These are phyloP conservation scores for Aptenodytes forsteri DNA, from an alignment of 2,113 vertebrate species.

Conservation along the genomic window DNA sequence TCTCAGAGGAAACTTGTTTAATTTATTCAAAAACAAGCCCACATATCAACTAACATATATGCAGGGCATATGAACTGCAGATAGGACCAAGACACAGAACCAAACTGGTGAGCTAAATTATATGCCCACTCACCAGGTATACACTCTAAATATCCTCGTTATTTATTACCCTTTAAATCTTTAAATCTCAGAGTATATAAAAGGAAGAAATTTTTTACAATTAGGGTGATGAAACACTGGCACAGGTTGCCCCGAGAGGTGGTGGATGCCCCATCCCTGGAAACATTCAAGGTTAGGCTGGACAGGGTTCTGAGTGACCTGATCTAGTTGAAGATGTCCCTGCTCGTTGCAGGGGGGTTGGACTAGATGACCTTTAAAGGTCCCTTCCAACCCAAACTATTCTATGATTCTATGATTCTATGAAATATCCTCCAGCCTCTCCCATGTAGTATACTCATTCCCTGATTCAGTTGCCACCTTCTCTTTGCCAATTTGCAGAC, in stretches of 20 bases:
- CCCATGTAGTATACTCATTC: neutral
- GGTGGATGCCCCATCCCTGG: neutral
- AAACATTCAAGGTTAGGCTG: neutral
- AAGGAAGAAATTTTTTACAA: neutral
- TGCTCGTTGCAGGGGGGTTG: neutral
- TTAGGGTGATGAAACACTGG: neutral
- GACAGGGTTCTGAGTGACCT: neutral
- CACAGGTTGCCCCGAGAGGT: neutral
- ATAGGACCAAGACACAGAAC: neutral
- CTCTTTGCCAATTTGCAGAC: neutral
- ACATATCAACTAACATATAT: neutral
- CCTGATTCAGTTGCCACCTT: neutral
- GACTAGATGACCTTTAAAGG: neutral
- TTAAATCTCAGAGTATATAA: neutral
- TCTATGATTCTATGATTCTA: too few species aligned
- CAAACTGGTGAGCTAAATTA: neutral
- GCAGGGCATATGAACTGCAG: neutral
- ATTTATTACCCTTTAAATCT: neutral
- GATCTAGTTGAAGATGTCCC: neutral
- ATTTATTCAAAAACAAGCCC: neutral
- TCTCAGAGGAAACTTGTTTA: neutral
- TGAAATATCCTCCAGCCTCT: neutral
- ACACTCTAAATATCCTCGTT: neutral
- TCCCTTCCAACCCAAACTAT: neutral
- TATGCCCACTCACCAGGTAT: neutral